Conservation (phyloP, 2,113 vertebrate species). For the Colinus virginianus region DNA sequence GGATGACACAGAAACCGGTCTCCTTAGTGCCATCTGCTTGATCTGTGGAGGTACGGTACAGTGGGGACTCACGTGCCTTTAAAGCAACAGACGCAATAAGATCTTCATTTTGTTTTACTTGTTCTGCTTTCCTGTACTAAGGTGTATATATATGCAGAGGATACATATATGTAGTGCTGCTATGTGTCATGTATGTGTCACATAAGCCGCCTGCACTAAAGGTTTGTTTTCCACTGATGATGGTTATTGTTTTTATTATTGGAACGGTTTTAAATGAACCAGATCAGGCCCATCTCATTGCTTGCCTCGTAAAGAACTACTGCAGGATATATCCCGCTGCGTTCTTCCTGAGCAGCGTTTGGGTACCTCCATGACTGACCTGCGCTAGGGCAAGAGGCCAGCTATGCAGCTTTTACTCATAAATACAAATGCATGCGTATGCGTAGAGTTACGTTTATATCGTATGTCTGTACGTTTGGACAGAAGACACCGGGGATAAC, state of each 20-base stretch:
- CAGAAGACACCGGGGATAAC: not conserved
- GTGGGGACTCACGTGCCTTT: not conserved
- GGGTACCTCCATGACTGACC: not conserved
- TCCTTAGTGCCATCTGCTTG: conserved; percentile 96
- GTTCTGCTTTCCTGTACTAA: not conserved
- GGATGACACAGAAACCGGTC: conserved; percentile 95
- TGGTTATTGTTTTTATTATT: not conserved
- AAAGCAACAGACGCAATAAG: not conserved
- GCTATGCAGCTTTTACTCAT: not conserved
- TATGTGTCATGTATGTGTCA: not conserved
- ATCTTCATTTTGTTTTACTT: not conserved
- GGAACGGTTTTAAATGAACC: not conserved
- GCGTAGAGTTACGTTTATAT: not conserved
- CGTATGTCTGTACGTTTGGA: not conserved
- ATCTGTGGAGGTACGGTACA: conserved; percentile 90
- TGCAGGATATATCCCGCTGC: not conserved
- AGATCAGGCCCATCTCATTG: not conserved
- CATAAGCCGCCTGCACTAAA: not conserved
- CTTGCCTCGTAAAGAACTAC: not conserved
- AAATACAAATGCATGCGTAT: not conserved
- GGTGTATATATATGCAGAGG: too few relatives aligned
- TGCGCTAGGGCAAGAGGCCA: not conserved
- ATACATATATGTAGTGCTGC: not conserved
- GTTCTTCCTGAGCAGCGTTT: not conserved
- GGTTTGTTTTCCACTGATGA: not conserved